These are phyloP conservation scores for Dromococcyx pavoninus DNA, from an alignment of 2,797 vertebrate genomes.

Conservation along the genomic window DNA sequence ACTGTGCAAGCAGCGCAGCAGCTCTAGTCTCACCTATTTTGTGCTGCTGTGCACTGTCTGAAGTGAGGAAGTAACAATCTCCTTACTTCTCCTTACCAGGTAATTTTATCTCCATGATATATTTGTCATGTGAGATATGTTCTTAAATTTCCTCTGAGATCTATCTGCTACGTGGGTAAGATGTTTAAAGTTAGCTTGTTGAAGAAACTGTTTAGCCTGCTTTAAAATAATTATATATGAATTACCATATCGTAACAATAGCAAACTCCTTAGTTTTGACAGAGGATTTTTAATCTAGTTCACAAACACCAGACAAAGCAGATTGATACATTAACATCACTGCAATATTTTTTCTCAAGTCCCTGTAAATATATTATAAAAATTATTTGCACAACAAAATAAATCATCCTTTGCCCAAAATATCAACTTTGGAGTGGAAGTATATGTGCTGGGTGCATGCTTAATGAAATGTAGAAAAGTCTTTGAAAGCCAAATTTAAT, in stretches of 20 bases:
- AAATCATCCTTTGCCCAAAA: neutral
- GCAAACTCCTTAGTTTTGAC: neutral
- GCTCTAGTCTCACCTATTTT: neutral
- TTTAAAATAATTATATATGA: neutral
- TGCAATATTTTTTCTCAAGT: neutral
- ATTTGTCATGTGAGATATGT: neutral
- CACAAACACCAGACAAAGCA: neutral
- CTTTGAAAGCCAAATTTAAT: conserved; percentile 1
- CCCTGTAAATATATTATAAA: neutral
- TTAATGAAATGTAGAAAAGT: neutral
- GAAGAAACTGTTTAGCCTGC: neutral
- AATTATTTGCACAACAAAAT: neutral
- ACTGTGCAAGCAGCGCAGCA: neutral
- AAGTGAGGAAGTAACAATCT: neutral
- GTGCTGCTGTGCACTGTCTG: neutral
- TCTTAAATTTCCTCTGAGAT: neutral
- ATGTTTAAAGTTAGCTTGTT: neutral
- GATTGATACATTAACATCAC: neutral
- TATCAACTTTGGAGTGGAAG: neutral
- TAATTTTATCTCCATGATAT: neutral
- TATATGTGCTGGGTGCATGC: neutral
- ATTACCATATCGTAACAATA: neutral
- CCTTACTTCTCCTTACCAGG: neutral
- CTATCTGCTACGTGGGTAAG: neutral
- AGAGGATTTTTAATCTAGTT: neutral